Percentiles rank a stretch among this genome's conserved stretches.
phyloP scores from a whole-genome alignment of 37 sponge, comb jelly and placozoan species.

The Oopsacas minuta region DNA sequence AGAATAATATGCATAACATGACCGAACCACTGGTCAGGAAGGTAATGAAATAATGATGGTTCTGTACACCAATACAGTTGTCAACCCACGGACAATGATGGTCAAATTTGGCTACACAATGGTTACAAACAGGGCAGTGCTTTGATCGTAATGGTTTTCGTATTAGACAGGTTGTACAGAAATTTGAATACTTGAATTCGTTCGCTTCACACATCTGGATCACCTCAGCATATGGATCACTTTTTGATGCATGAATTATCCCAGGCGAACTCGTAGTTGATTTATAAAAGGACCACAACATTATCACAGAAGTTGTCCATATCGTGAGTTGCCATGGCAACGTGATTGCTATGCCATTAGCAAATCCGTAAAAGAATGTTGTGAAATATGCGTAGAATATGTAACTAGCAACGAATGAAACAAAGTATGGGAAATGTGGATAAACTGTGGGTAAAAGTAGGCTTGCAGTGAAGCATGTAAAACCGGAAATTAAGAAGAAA shows the following conservation, averaged over 20 bases:
- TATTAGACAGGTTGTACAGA: constrained; percentile 74
- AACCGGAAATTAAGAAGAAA: background rate
- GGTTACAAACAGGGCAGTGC: constrained; percentile 80
- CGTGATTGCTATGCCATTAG: background rate
- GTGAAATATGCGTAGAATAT: background rate
- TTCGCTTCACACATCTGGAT: constrained; percentile 49
- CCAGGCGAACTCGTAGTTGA: background rate
- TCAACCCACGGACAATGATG: constrained; percentile 93
- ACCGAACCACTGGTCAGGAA: background rate
- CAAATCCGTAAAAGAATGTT: constrained; percentile 1
- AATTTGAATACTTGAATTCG: constrained; percentile 29
- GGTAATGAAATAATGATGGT: constrained; percentile 5
- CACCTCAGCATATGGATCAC: background rate
- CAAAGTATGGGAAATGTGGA: constrained; percentile 16
- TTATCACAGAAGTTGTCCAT: background rate
- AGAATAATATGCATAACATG: background rate
- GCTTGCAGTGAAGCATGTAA: background rate
- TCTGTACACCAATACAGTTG: constrained; percentile 65
- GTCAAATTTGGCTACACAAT: constrained; percentile 84
- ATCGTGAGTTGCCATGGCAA: background rate
- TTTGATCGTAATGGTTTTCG: constrained; percentile 76
- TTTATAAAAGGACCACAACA: background rate
- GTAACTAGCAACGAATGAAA: background rate
- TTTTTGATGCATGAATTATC: background rate
- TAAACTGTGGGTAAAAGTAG: constrained; percentile 1